Evolutionary conservation across 37 sponge, comb jelly and placozoan species (phyloP).

Genomic region (Spongilla lacustris): DNA sequence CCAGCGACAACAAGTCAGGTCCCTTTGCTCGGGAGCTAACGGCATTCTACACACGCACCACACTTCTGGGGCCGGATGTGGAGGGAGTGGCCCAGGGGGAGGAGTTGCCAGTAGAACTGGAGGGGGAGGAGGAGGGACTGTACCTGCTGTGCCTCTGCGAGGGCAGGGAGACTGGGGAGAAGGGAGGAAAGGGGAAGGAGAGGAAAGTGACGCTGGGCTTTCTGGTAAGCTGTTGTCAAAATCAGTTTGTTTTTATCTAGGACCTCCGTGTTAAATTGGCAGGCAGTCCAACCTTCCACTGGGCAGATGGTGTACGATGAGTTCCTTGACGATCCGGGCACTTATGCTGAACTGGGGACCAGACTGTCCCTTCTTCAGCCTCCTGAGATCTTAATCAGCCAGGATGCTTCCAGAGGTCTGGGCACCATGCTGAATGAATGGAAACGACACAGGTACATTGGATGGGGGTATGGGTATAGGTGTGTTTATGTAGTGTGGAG

Average conservation of each 20-base stretch:
- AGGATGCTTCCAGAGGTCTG: constrained; percentile 12
- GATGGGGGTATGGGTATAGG: neutral
- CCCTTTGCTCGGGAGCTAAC: constrained; percentile 59
- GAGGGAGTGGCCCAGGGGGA: neutral
- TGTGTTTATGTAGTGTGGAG: neutral
- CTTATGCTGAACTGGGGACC: constrained; percentile 37
- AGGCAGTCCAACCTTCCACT: constrained; percentile 60
- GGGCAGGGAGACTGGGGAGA: neutral
- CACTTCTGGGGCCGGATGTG: constrained; percentile 44
- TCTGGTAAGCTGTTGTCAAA: constrained; percentile 31
- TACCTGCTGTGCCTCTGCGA: constrained; percentile 45
- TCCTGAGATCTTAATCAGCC: constrained; percentile 39
- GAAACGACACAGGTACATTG: constrained; percentile 35
- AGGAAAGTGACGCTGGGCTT: constrained; percentile 32
- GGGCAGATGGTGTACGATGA: constrained; percentile 60
- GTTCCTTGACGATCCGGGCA: constrained; percentile 31
- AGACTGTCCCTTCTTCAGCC: constrained; percentile 51
- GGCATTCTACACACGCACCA: constrained; percentile 52
- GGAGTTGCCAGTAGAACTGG: neutral
- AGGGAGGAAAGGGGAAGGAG: constrained; percentile 4
- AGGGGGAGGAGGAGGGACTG: constrained; percentile 26
- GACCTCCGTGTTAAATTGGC: too few relatives aligned
- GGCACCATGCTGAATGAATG: constrained; percentile 24
- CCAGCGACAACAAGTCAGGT: constrained; percentile 50
- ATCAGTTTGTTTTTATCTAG: neutral